phyloP scores from a whole-genome alignment of 2,113 vertebrate species.

The Antidorcas marsupialis region DNA sequence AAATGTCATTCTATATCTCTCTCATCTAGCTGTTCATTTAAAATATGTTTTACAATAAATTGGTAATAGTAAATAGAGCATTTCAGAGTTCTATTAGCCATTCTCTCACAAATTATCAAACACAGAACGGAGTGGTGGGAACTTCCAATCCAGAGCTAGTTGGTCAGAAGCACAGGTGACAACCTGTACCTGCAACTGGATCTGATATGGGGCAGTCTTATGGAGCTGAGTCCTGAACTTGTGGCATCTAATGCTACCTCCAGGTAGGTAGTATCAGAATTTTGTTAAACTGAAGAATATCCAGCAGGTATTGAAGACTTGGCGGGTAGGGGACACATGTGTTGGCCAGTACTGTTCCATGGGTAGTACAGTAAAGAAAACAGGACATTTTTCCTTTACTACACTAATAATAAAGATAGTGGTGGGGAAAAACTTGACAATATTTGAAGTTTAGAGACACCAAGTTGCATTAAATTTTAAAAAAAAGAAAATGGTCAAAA shows the following conservation, averaged over 20 bases:
- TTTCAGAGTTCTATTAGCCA: background rate
- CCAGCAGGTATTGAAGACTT: background rate
- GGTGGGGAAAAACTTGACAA: background rate
- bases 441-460: background rate
- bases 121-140: background rate
- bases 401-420: background rate
- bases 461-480: background rate
- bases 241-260: background rate
- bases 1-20: background rate
- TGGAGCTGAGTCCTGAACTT: background rate
- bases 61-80: background rate
- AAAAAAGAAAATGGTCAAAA: background rate
- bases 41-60: background rate
- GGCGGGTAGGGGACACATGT: background rate
- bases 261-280: background rate
- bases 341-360: background rate
- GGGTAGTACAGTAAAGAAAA: background rate
- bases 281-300: background rate
- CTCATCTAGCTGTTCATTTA: background rate
- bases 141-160: background rate
- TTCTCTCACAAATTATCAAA: background rate
- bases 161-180: background rate
- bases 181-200: background rate
- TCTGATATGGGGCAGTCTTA: background rate
- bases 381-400: background rate